Conservation (phyloP, 1,140 invertebrate species). For the Trissolcus basalis region DNA sequence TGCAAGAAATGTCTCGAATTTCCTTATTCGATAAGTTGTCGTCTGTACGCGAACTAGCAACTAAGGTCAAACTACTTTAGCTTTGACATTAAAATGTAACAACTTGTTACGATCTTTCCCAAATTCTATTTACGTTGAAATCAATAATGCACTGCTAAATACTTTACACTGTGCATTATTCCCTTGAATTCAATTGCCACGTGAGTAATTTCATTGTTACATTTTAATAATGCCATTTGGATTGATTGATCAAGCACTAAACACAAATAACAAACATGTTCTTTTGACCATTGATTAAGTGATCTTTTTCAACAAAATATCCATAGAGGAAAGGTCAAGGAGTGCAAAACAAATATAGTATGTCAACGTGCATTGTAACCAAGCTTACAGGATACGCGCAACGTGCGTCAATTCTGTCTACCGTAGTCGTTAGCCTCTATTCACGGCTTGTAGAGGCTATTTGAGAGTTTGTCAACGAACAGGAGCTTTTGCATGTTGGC, state of each 20-base stretch:
- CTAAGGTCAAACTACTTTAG: background rate
- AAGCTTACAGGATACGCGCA: background rate
- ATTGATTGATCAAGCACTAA: too few relatives aligned
- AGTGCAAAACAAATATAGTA: slow-evolving; percentile 18
- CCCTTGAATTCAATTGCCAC: background rate
- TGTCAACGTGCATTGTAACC: slow-evolving; percentile 13
- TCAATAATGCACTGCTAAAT: slow-evolving; percentile 6
- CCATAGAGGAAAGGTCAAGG: slow-evolving; percentile 9
- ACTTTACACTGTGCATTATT: background rate
- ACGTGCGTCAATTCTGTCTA: slow-evolving; percentile 19
- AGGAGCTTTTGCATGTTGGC: slow-evolving; percentile 11
- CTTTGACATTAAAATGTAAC: slow-evolving; percentile 13
- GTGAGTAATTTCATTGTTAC: too few relatives aligned
- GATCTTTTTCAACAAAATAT: too few relatives aligned
- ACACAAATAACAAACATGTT: too few relatives aligned
- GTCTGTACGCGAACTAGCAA: background rate
- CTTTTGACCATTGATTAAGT: too few relatives aligned
- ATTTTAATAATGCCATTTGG: too few relatives aligned
- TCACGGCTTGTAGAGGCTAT: slow-evolving; percentile 24
- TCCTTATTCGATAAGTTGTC: too few relatives aligned
- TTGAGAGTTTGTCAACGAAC: slow-evolving; percentile 29
- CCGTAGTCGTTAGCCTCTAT: slow-evolving; percentile 31
- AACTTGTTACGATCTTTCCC: slow-evolving; percentile 10
- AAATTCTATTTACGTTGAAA: slow-evolving; percentile 7
- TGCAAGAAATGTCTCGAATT: too few relatives aligned